Percentiles rank a stretch among this genome's conserved stretches.
Evolutionary conservation across 2,888 invertebrate species (phyloP).

Genomic region (Tetropium fuscum): DNA sequence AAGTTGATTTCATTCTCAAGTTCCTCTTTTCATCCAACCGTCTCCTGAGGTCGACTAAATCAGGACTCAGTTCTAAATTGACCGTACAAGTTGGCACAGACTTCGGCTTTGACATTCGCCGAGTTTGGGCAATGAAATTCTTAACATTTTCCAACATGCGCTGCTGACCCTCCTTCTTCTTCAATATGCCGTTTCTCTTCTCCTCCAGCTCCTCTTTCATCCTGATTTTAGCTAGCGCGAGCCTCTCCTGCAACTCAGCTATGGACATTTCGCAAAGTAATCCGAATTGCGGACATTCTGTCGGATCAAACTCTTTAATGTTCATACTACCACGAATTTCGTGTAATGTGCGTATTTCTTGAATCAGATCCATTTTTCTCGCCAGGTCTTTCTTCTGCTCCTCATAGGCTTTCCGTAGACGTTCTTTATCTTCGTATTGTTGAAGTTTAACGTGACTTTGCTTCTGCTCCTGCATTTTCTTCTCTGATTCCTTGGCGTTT

Average conservation of each 20-base stretch:
- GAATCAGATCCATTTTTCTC: slow-evolving; percentile 62
- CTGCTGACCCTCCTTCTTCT: slow-evolving; percentile 66
- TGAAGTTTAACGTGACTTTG: slow-evolving; percentile 67
- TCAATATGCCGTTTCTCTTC: slow-evolving; percentile 66
- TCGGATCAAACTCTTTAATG: slow-evolving; percentile 70
- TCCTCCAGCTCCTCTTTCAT: slow-evolving; percentile 69
- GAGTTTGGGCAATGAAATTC: slow-evolving; percentile 64
- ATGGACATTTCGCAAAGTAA: slow-evolving; percentile 76
- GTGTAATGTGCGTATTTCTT: slow-evolving; percentile 63
- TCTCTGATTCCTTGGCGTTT: slow-evolving; percentile 68
- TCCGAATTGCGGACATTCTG: slow-evolving; percentile 71
- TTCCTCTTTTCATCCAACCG: slow-evolving; percentile 68
- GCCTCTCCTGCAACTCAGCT: slow-evolving; percentile 71
- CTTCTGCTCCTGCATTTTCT: slow-evolving; percentile 69
- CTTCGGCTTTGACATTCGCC: slow-evolving; percentile 58
- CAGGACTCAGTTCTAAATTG: slow-evolving; percentile 59
- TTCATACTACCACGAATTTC: slow-evolving; percentile 57
- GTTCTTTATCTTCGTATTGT: slow-evolving; percentile 67
- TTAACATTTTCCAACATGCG: slow-evolving; percentile 67
- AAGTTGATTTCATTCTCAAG: slow-evolving; percentile 45
- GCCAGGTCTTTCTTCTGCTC: slow-evolving; percentile 60
- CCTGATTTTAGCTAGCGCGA: slow-evolving; percentile 67
- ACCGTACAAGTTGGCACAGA: slow-evolving; percentile 41
- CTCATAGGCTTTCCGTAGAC: slow-evolving; percentile 54
- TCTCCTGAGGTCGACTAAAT: slow-evolving; percentile 67